Percentiles rank a stretch among this genome's conserved stretches.
These are phyloP conservation scores for Mesoclemmys tuberculata DNA, from an alignment of 2,113 vertebrate genomes.

Conservation along the genomic window DNA sequence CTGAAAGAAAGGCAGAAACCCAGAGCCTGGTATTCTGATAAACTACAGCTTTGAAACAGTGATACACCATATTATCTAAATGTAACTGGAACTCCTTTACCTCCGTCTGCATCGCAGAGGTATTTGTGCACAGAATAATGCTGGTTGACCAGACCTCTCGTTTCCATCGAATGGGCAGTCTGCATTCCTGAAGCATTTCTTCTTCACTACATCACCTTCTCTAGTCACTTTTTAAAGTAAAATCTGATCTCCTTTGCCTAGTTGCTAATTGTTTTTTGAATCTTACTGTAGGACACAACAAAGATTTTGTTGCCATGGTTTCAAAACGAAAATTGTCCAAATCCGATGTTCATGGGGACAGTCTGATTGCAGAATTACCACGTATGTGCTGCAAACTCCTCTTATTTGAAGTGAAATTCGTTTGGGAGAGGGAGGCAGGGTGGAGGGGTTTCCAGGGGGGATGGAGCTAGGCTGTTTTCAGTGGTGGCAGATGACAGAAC, in stretches of 20 bases:
- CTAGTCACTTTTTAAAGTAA: neutral
- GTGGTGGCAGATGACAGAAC: too few relatives aligned
- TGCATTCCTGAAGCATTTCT: neutral
- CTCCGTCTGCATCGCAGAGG: neutral
- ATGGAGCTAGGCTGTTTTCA: too few relatives aligned
- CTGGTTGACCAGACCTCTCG: neutral
- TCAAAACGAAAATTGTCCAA: conserved; percentile 71
- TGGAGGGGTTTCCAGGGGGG: too few relatives aligned
- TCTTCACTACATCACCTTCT: neutral
- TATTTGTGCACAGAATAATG: neutral
- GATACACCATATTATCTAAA: accelerated
- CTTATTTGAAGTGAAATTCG: neutral
- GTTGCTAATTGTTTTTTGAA: neutral
- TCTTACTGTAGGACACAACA: neutral
- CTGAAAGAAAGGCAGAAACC: neutral
- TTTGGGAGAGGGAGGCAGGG: neutral
- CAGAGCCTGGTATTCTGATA: neutral
- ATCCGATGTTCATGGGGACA: conserved; percentile 37
- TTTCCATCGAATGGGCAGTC: neutral
- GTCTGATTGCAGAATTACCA: conserved; percentile 25
- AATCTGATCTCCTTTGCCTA: neutral
- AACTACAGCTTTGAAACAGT: neutral
- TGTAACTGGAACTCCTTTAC: neutral
- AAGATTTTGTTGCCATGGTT: conserved; percentile 65
- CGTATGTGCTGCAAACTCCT: conserved; percentile 53